Conservation (phyloP, 1,140 invertebrate genomes). For the Pinna nobilis region DNA sequence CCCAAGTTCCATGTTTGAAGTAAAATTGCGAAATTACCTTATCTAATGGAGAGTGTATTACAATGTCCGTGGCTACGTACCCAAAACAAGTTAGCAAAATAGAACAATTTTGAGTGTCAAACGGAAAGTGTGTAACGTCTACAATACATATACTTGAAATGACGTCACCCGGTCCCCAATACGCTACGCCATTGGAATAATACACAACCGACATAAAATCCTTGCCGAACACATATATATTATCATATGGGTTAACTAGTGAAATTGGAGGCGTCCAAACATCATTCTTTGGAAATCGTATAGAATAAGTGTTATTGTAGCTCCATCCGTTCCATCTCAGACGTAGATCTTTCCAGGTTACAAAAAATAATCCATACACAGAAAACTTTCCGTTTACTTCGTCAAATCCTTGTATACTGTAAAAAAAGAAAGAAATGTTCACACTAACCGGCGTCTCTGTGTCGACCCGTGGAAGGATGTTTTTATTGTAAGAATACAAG, state of each 20-base stretch:
- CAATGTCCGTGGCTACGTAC: neutral
- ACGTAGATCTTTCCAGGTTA: conserved; percentile 36
- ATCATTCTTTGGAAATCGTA: conserved; percentile 12
- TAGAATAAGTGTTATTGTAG: conserved; percentile 1
- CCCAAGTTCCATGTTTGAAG: conserved; percentile 23
- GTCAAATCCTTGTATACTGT: conserved; percentile 32
- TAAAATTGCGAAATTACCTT: neutral
- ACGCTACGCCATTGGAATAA: conserved; percentile 16
- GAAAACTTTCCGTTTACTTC: conserved; percentile 38
- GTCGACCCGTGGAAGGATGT: too few species aligned
- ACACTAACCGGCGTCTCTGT: neutral
- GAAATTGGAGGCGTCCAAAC: conserved; percentile 37
- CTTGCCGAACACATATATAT: conserved; percentile 18
- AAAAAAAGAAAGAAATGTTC: neutral
- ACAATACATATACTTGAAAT: conserved; percentile 19
- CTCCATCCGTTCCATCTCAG: conserved; percentile 18
- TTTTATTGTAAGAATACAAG: too few species aligned
- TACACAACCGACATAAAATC: conserved; percentile 16
- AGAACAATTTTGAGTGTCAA: conserved; percentile 20
- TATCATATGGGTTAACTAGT: conserved; percentile 17
- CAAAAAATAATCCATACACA: conserved; percentile 7
- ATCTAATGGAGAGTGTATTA: neutral
- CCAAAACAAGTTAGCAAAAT: conserved; percentile 16
- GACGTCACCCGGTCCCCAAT: conserved; percentile 26
- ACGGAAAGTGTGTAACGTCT: conserved; percentile 27